Evolutionary conservation across 2,888 invertebrate species (phyloP).

Genomic region (Chironomus riparius): DNA sequence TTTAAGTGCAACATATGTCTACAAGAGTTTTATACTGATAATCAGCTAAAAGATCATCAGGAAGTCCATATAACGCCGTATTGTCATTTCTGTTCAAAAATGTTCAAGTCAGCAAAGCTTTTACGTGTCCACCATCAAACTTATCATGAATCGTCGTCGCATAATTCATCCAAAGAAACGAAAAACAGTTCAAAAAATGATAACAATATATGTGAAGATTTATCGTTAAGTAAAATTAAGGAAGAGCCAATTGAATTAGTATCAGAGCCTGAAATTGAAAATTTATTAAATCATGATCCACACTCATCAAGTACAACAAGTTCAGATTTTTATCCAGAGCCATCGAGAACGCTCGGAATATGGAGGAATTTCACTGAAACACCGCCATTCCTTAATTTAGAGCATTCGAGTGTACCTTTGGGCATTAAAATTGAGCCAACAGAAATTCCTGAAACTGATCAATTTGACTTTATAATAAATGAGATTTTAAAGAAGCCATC

Average conservation of each 20-base stretch:
- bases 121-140: constrained; percentile 1
- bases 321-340: constrained; percentile 12
- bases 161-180: constrained; percentile 9
- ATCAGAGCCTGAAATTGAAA: constrained; percentile 24
- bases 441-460: constrained; percentile 15
- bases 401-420: constrained; percentile 2
- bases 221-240: constrained; percentile 14
- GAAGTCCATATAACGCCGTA: constrained; percentile 17
- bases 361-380: constrained; percentile 22
- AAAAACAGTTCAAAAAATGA: constrained; percentile 11
- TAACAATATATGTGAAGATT: constrained; percentile 15
- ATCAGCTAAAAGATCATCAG: neutral
- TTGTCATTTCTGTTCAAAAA: constrained; percentile 9
- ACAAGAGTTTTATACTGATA: constrained; percentile 8
- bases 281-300: constrained; percentile 17
- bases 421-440: constrained; percentile 16
- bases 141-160: neutral
- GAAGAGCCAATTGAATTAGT: constrained; percentile 23
- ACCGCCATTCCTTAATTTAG: constrained; percentile 12
- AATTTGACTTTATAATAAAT: constrained; percentile 24
- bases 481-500: constrained; percentile 18
- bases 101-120: constrained; percentile 19
- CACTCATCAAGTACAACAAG: neutral
- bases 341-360: constrained; percentile 7
- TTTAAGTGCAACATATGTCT: constrained; percentile 15